Conservation (phyloP, 2,797 vertebrate species). For the Australoheros facetus region DNA sequence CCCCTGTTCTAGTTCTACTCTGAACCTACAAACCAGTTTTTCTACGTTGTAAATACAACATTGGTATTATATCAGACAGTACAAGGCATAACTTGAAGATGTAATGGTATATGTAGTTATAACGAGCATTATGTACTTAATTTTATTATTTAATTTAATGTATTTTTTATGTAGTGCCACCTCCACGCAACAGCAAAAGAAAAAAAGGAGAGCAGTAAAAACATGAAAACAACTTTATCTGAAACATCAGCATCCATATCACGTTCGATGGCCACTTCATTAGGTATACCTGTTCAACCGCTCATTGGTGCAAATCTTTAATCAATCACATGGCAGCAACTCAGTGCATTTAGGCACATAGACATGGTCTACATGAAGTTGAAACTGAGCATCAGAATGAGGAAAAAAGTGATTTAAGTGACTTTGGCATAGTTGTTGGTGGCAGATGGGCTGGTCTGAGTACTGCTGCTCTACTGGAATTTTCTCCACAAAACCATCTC, state of each 20-base stretch:
- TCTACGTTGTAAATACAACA: neutral
- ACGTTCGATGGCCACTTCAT: neutral
- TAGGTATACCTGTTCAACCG: neutral
- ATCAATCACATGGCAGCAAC: neutral
- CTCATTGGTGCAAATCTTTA: neutral
- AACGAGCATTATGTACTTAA: neutral
- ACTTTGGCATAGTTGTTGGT: no score
- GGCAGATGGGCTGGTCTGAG: no score
- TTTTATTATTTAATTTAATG: neutral
- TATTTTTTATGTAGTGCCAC: neutral
- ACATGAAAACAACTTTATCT: neutral
- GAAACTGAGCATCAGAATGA: neutral
- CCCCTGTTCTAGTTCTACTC: neutral
- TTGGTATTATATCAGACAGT: no score
- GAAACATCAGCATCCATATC: neutral
- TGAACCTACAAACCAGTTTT: neutral
- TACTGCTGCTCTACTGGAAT: no score
- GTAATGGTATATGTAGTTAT: neutral
- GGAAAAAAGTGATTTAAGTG: no score
- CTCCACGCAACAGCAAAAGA: neutral
- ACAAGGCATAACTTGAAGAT: accelerated
- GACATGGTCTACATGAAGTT: neutral
- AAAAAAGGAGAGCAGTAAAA: neutral
- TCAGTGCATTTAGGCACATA: neutral
- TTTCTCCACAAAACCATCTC: no score